Evolutionary conservation across 2,113 vertebrate genomes (phyloP), one percentile per base, ranked within the genome.

Genomic region (Paraplagusia blochii): DNA sequence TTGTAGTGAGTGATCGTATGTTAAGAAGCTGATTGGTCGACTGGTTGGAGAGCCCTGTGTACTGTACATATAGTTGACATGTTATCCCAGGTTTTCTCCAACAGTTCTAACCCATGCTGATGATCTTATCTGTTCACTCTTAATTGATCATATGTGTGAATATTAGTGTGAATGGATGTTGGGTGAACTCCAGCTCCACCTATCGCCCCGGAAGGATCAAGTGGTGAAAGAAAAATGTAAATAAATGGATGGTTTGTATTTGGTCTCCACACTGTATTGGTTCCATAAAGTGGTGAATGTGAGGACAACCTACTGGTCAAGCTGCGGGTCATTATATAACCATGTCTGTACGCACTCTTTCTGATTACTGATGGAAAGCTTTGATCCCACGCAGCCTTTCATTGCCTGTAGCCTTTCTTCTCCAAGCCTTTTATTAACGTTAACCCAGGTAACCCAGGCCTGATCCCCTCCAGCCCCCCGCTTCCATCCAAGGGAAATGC

Each of bases 351-450:
- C 77, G 79, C 58, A 44, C 52, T 57, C 57, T 58, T 60, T 56
- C 74, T 79, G 76, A 87, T 85, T 80, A 80, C 43, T 84, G 59
- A 76, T 53, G 78, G 49, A 22, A 48, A 38, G 48, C 81, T 89
- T 87, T 86, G 74, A 87, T 88, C 74, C 29, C 19, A 42, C 40
- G 46, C 33, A 47, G 56, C 60, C 82, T 85, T 79, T 86, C 63
- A 85, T 86, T 82, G 67, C 48, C 50, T 5, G 29, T 58, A 49
- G 42, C 66, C 72, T 69, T 69, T 75, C 59, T 13, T 5, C 70
- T 77, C 33, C 0, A 47, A 77, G 45, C 60, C 81, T 77, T 78
- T 84, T 72, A 83, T 79, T 75, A 80, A 65, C 69, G 72, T 52
- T 44, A 63, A 49, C 53, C 54, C 56, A 67, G 63, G 36, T 46